phyloP scores from a whole-genome alignment of 1,140 invertebrate species.

The Gryon sp. region DNA sequence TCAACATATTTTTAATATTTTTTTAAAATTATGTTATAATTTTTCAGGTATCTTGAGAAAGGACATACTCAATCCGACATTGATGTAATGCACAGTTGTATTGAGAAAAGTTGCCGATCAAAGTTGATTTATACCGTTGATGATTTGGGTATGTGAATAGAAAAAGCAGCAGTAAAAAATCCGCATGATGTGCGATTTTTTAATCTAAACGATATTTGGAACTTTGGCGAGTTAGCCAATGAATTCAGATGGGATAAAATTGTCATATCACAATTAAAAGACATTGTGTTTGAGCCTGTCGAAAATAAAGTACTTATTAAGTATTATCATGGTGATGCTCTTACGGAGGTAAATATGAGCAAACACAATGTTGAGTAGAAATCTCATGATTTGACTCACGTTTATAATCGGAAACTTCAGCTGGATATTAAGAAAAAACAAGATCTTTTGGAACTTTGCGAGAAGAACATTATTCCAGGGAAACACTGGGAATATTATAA shows the following conservation, averaged over 20 bases:
- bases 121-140: constrained; percentile 1
- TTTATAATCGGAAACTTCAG: not conserved
- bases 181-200: not conserved
- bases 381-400: not conserved
- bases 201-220: not conserved
- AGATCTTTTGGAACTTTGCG: too few species aligned
- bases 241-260: not conserved
- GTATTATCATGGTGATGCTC: not conserved
- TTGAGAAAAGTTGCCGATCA: not conserved
- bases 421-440: not conserved
- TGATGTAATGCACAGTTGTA: constrained; percentile 6
- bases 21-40: not conserved
- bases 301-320: constrained; percentile 4
- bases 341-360: not conserved
- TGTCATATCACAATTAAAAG: not conserved
- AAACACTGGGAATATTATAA: too few species aligned
- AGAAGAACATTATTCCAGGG: too few species aligned
- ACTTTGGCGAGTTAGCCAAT: constrained; percentile 3
- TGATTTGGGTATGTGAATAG: not conserved
- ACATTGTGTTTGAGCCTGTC: not conserved
- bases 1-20: too few species aligned
- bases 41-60: constrained; percentile 12
- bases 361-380: constrained; percentile 4
- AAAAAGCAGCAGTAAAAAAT: constrained; percentile 4
- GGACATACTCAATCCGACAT: constrained; percentile 7